Evolutionary conservation across 1,140 invertebrate genomes (phyloP), one percentile per base, ranked within the genome.

Genomic region (Eurosta solidaginis): DNA sequence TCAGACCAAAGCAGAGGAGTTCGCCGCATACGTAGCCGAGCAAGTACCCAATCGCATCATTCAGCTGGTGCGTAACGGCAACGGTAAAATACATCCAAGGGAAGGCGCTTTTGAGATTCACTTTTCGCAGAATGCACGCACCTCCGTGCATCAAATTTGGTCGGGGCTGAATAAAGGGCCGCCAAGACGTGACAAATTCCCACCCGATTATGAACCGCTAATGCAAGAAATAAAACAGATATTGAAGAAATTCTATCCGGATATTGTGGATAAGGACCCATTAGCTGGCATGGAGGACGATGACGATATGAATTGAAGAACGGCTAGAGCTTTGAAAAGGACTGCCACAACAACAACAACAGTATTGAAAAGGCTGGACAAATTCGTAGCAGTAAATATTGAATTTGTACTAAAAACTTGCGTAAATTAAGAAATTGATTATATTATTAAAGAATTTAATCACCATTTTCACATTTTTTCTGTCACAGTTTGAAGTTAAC

Each of bases 191-290:
- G 85, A 87, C 47, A 87, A 87, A 75, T 87, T 87, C 52, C 85
- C 85, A 5, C 1, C 6, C 0, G 63, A 78, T 12, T 87, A 77
- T 49, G 83, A 84, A 14, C 0, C 36, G 0, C 52, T 87, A 0
- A 74, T 87, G 1, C 81, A 83, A 4, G 82, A 84, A 42, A 80
- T 87, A 22, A 78, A 80, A 29, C 76, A 49, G 7, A 44, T 87
- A 0, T 78, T 87, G 7, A 87, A 82, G 76, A 87, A 87, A 75
- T 86, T 87, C 79, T 87, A 87, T 59, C 79, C 85, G 17, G 85
- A 87, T 44, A 25, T n/a, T 4, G n/a, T n/a, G 5, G 49, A 49
- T n/a, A 78, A 42, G 20, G 29, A 52, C 10, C 17, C 27, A 36
- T 22, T 68, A 27, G 59, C 36, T 10, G 59, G 33, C 9, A 20